Percentiles rank a stretch among this genome's conserved stretches.
Evolutionary conservation across 2,113 vertebrate genomes (phyloP).

Genomic region (Ceratotherium simum): DNA sequence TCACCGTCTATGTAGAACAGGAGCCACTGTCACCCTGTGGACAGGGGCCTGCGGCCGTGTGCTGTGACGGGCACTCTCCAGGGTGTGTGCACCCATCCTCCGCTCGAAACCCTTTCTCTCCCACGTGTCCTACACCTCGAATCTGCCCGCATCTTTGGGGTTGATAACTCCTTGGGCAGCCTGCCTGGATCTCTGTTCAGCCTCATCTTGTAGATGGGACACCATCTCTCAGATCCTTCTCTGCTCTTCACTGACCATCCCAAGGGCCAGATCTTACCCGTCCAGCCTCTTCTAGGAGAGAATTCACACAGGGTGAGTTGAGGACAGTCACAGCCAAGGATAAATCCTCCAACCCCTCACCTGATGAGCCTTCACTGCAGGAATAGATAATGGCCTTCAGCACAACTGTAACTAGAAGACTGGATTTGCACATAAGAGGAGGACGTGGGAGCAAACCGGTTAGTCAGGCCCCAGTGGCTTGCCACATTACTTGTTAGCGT

Average conservation of each 20-base stretch:
- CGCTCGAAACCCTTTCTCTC: not conserved
- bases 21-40: not conserved
- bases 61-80: not conserved
- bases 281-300: not conserved
- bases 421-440: not conserved
- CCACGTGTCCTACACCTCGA: not conserved
- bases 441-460: not conserved
- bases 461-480: slow-evolving; percentile 7
- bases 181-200: not conserved
- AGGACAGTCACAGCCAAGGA: not conserved
- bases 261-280: not conserved
- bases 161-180: not conserved
- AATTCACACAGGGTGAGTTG: not conserved
- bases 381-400: not conserved
- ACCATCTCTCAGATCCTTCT: not conserved
- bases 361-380: not conserved
- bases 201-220: not conserved
- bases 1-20: not conserved
- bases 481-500: not conserved
- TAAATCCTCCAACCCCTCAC: not conserved
- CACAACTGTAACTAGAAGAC: not conserved
- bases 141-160: not conserved
- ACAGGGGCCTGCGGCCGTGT: not conserved
- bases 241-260: not conserved
- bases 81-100: fast-evolving